Evolutionary conservation across 2,888 invertebrate species (phyloP), one percentile per base, ranked within the genome.

Genomic region (Lottia scabra): DNA sequence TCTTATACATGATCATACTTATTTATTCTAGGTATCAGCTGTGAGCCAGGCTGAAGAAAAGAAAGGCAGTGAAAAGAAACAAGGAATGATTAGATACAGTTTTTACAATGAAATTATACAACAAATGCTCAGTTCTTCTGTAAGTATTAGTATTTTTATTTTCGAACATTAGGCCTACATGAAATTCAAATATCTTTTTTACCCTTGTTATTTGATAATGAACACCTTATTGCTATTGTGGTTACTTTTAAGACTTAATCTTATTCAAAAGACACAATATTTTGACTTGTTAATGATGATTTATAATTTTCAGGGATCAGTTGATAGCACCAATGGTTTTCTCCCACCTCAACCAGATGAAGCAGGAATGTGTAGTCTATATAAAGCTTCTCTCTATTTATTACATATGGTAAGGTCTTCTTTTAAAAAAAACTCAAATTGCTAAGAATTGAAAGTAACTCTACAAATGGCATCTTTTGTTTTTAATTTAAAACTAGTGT

Each of bases 321-420:
- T 81, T 38, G 77, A 80, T 16, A 56, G 73, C 12, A 63, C 74
- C 26, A 69, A 71, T 66, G 45, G 68, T 13, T 74, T 78, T 63
- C 77, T 68, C 38, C 77, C 80, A 67, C 74, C 81, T 30, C 76
- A 80, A 48, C 66, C 80, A 71, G 85, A 86, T 68, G 87, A 87
- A 56, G 80, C 88, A 44, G 89, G 89, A 65, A 86, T 80, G 43
- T 84, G 90, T 23, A 87, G 89, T 46, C 87, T 92, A 48, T 92
- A 92, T 81, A 90, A 91, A 80, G 91, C 92, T 38, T 92, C 92
- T 3, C 85, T 92, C 74, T 89, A 90, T 74, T 88, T 93, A 30
- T 91, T 93, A 91, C 91, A 92, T 79, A 91, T 87, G 84, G 88
- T 87, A 74, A 65, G 8, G 38, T 38, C 5, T 38, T 8, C 10